Percentiles rank a stretch among this genome's conserved stretches.
Evolutionary conservation across 2,888 invertebrate species (phyloP).

Genomic region (Suillia variegata): DNA sequence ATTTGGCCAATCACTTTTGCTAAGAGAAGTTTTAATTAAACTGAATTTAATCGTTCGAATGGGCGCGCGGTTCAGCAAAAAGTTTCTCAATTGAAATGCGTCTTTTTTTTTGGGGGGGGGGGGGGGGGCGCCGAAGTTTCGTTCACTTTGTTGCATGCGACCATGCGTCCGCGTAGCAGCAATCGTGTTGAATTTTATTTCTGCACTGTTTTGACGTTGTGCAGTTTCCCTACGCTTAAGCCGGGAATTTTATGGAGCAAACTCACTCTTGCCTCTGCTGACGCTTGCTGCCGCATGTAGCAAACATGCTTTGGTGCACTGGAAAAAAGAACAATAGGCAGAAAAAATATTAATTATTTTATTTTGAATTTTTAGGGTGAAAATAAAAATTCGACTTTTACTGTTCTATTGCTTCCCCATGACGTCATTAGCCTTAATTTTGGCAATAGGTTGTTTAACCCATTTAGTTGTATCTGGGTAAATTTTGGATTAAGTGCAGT

Average conservation of each 20-base stretch:
- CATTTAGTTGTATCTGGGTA: too few species aligned
- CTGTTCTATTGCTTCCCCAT: too few species aligned
- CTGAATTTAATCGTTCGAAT: too few species aligned
- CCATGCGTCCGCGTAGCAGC: conserved; percentile 37
- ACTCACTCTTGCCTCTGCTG: conserved; percentile 6
- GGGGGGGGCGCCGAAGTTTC: background rate
- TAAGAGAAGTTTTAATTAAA: background rate
- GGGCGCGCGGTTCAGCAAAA: background rate
- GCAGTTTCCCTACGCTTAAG: conserved; percentile 13
- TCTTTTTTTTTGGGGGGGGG: background rate
- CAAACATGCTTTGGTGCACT: conserved; percentile 27
- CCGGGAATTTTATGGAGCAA: conserved; percentile 11
- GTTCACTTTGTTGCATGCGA: conserved; percentile 7
- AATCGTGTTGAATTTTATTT: conserved; percentile 52
- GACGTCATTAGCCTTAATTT: too few species aligned
- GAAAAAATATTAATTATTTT: too few species aligned
- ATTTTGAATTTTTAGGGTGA: too few species aligned
- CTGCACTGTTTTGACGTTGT: conserved; percentile 45
- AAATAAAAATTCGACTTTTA: too few species aligned
- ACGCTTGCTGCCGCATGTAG: conserved; percentile 10
- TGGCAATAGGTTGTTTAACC: too few species aligned
- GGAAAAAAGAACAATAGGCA: too few species aligned
- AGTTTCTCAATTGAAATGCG: background rate
- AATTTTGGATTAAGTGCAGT: too few species aligned
- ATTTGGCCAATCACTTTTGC: too few species aligned